Evolutionary conservation across 1,140 invertebrate genomes (phyloP).

Genomic region (Ectropis grisescens): DNA sequence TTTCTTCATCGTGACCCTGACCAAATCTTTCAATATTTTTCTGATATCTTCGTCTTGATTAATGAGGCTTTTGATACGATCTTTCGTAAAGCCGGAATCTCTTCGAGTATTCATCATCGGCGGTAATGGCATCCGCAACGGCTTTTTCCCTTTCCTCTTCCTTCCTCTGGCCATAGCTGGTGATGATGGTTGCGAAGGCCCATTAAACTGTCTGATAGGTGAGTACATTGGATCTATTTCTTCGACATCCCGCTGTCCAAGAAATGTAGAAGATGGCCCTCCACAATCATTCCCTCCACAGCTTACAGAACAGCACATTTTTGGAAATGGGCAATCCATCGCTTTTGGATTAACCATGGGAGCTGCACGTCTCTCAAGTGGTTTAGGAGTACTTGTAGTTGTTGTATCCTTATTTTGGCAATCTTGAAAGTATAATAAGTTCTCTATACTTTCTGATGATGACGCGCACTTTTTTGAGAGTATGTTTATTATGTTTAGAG

Average conservation of each 20-base stretch:
- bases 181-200: slow-evolving; percentile 5
- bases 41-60: slow-evolving; percentile 50
- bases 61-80: slow-evolving; percentile 45
- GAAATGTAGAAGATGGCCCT: slow-evolving; percentile 4
- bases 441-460: slow-evolving; percentile 51
- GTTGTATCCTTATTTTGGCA: slow-evolving; percentile 32
- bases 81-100: slow-evolving; percentile 34
- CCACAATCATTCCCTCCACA: slow-evolving; percentile 37
- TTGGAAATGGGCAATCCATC: slow-evolving; percentile 19
- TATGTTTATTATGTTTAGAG: too few species aligned
- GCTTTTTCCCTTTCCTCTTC: slow-evolving; percentile 16
- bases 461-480: slow-evolving; percentile 21
- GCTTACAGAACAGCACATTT: slow-evolving; percentile 31
- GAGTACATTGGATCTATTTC: too few species aligned
- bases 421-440: slow-evolving; percentile 49
- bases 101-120: slow-evolving; percentile 23
- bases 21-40: slow-evolving; percentile 51
- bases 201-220: slow-evolving; percentile 5
- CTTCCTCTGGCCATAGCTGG: slow-evolving; percentile 6
- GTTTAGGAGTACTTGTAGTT: slow-evolving; percentile 26
- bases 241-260: slow-evolving; percentile 3
- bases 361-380: slow-evolving; percentile 6
- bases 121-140: neutral
- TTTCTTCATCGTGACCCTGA: slow-evolving; percentile 55
- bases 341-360: slow-evolving; percentile 1